Base-by-base conservation (phyloP, 2,888 invertebrate genomes). In the Cheilosia soror region DNA sequence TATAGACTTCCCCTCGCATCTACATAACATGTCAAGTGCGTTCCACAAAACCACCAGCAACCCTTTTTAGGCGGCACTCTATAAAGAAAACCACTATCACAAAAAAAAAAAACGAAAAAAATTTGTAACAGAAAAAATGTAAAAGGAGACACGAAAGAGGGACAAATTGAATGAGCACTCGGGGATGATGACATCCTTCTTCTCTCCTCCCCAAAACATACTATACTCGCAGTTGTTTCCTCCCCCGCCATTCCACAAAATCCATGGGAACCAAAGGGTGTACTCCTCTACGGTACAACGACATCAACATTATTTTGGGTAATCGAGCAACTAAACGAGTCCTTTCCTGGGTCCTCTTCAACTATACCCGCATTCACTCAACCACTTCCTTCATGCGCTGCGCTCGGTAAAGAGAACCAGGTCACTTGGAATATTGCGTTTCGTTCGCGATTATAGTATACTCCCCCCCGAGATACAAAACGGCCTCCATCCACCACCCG, bases 361-460 rank as follows among this genome's bases (percentile, higher is more conserved):
- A 29, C 5, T 15, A 13, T n/a, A 51, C 29, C 53, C 29, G 3
- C 9, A 3, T 20, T 20, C 49, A 49, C 40, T 37, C 37, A 4
- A 58, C 40, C 11, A 25, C 20, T 7, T 29, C 75, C 37, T 15
- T 31, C 53, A 11, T 44, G 57, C 20, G 27, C 57, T 11, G 29
- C 20, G 25, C 44, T 44, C 31, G 20, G 49, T 42, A 29, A 68
- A 51, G 37, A 7, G 63, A 76, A 76, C 66, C 76, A 76, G 76
- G 76, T 76, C 76, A 76, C 76, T 76, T 58, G 76, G 60, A 68
- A 76, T 66, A 76, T 53, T 76, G 58, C 66, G 66, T 76, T 72
- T 31, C 20, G 25, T 58, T 27, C 47, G 9, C 58, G 25, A 27
- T 6, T 58, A 15, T 37, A 58, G 47, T 15, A 5, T 9, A n/a